Evolutionary conservation across 1,140 invertebrate species (phyloP), one percentile per base, ranked within the genome.

Genomic region (Bombus waltoni): DNA sequence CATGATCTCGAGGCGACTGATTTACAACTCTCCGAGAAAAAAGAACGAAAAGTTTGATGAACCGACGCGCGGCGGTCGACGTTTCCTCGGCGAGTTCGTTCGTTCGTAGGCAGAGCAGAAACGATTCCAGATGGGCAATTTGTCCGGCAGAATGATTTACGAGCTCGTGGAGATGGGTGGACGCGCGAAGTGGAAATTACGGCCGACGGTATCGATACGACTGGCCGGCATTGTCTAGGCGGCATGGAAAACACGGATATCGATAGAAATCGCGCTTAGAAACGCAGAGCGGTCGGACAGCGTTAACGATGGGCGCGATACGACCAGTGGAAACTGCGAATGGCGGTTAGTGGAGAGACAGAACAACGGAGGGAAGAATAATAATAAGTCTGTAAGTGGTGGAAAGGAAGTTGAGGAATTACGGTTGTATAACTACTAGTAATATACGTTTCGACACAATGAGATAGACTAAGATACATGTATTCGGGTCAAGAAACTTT

Each of bases 131-230:
- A 53, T 40, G 78, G 38, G 80, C 79, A 86, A 86, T 86, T 86
- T 86, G 85, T 86, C 73, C 62, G 6, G 40, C 1, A 28, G 65
- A 59, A 86, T 86, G 85, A 86, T 86, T 86, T 86, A 86, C 72
- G 85, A 76, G 85, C 35, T 72, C 32, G 59, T 59, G 35, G 65
- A 65, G 62, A 22, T 35, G 28, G 65, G 40, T 28, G 77, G 42
- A 62, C 79, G 79, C 42, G 65, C 84, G 35, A 82, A 44, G 38
- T 57, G 59, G 44, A 75, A 75, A 86, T 82, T 86, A 86, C 80
- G 59, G 80, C 32, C 38, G 85, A 82, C 70, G 59, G 47, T 71
- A 68, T 86, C 73, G 80, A 86, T 86, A 82, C 73, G 72, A 71
- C 57, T 47, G 59, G 11, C 28, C 22, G 77, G 57, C 62, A 82